phyloP scores from a whole-genome alignment of 2,888 invertebrate species.

The Synergus japonicus region DNA sequence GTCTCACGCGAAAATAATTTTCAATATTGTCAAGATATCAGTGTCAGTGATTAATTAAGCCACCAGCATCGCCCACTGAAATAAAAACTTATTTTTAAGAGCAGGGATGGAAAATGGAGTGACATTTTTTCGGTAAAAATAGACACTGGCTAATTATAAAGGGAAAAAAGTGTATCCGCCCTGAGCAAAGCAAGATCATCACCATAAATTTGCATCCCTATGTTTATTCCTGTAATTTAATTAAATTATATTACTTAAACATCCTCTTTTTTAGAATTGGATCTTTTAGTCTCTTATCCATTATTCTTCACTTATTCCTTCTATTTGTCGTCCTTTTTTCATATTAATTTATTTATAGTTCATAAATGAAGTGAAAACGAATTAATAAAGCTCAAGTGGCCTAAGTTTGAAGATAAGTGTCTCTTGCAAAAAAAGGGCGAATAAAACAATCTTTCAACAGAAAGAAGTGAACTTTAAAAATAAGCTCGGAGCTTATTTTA shows the following conservation, averaged over 20 bases:
- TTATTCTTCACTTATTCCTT: background rate
- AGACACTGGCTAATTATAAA: background rate
- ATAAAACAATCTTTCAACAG: background rate
- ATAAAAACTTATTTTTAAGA: background rate
- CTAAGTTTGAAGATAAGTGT: too few species aligned
- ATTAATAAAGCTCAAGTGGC: background rate
- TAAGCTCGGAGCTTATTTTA: background rate
- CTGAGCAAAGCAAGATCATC: background rate
- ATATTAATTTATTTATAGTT: background rate
- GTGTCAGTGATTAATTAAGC: background rate
- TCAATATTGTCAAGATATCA: background rate
- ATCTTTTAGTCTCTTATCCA: background rate
- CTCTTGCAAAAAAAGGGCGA: background rate
- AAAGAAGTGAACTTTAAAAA: background rate
- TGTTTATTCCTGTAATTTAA: background rate
- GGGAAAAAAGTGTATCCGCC: background rate
- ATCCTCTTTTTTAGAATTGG: background rate
- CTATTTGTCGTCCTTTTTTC: background rate
- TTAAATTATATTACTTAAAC: background rate
- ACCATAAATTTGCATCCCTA: background rate
- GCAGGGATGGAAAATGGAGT: too few species aligned
- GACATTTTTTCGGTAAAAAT: too few species aligned
- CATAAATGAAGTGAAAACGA: too few species aligned
- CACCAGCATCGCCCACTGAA: background rate
- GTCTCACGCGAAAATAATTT: background rate